Evolutionary conservation across 2,797 vertebrate species (phyloP).

Genomic region (Otolemur crassicaudatus): DNA sequence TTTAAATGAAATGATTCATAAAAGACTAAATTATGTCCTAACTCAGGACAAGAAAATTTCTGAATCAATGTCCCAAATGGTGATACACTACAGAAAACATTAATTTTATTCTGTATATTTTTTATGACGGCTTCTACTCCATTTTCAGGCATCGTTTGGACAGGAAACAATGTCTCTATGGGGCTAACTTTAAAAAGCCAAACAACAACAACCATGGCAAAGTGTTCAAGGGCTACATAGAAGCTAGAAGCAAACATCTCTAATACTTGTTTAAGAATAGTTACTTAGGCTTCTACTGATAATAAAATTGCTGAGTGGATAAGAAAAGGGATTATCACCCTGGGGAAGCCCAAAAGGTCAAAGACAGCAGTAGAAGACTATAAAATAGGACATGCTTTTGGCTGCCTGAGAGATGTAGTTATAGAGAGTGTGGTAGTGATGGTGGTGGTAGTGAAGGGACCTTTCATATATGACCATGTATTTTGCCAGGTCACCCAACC

Average conservation of each 20-base stretch:
- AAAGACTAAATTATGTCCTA: conserved; percentile 2
- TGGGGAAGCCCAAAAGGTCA: neutral
- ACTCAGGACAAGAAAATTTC: neutral
- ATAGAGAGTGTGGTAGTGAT: too few species aligned
- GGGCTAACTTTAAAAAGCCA: neutral
- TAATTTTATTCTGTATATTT: neutral
- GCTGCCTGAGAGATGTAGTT: neutral
- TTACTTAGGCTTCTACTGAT: neutral
- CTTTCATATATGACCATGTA: neutral
- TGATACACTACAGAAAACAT: conserved; percentile 10
- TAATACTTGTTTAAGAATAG: neutral
- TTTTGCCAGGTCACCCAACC: neutral
- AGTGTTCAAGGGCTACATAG: neutral
- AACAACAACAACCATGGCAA: neutral
- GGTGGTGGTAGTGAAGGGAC: too few species aligned
- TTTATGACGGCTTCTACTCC: neutral
- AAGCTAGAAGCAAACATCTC: neutral
- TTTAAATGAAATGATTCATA: conserved; percentile 48
- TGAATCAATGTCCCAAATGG: neutral
- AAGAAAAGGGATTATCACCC: neutral
- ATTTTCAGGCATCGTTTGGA: neutral
- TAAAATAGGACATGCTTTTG: neutral
- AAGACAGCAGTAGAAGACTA: neutral
- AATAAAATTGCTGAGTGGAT: neutral
- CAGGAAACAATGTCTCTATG: neutral